Conservation (phyloP, 37 sponge, comb jelly and placozoan genomes). For the Petrosia ficiformis region DNA sequence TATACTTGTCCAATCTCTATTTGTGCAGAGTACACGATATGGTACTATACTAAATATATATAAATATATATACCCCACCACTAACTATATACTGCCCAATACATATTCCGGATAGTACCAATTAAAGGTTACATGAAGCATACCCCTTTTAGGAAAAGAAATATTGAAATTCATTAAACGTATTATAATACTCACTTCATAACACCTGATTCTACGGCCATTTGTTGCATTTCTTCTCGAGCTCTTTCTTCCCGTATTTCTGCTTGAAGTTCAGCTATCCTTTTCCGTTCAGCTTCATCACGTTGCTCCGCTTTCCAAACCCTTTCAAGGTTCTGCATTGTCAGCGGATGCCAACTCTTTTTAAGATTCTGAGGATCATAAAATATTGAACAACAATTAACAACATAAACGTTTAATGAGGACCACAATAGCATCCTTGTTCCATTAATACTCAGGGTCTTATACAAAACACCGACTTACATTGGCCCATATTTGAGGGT, state of each 20-base stretch:
- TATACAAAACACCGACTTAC: not conserved
- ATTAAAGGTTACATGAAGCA: no score
- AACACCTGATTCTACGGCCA: constrained; percentile 63
- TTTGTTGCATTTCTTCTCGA: constrained; percentile 65
- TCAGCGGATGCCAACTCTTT: constrained; percentile 89
- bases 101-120: no score
- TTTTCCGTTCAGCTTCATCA: constrained; percentile 75
- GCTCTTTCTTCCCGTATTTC: constrained; percentile 73
- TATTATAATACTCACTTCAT: constrained; percentile 19
- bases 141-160: no score
- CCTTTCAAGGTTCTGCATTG: constrained; percentile 75
- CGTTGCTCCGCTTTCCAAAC: constrained; percentile 85
- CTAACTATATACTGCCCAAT: no score
- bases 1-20: no score
- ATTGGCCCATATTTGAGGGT: no score
- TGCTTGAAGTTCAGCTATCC: constrained; percentile 69
- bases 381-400: not conserved
- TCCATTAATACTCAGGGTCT: not conserved
- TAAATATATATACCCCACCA: no score
- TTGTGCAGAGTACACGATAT: no score
- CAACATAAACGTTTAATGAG: not conserved
- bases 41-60: no score
- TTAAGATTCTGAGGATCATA: constrained; percentile 58
- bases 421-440: not conserved
- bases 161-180: not conserved